Base-by-base conservation (phyloP, 2,797 vertebrate species). In the Orientallactaga sibirica region DNA sequence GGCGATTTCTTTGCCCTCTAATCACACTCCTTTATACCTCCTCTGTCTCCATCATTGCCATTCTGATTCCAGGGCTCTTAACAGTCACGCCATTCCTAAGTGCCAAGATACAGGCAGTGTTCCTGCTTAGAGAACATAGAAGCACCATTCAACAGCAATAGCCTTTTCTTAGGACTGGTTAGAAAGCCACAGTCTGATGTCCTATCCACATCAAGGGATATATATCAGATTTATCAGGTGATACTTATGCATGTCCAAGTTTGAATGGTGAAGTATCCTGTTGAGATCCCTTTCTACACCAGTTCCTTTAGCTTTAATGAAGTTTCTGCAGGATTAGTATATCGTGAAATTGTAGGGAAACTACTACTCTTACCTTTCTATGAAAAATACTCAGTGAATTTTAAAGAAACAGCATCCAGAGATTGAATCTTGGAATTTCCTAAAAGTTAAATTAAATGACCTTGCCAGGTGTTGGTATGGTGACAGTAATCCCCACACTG, bases 331-430 rank as follows among this genome's bases (percentile, higher is more conserved):
- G 37, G 82, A 64, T 7, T n/a, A 58, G 27, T 15, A 15, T 1
- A n/a, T 61, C 16, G 1, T 37, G 71, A 27, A 78, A 70, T 52
- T 8, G 66, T 43, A 14, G 73, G 33, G 74, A 18, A 83, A 86
- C 27, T 55, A 33, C 29, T 37, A 7, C 74, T 12, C 27, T 64
- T 25, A 3, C 43, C 76, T 80, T 82, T 61, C 29, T 75, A 52
- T 85, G 61, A 70, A 67, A 58, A 90, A 33, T 0, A 58, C 25
- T 41, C 18, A 7, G 71, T 82, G 48, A 68, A 66, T 92, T 81
- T 87, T 7, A 71, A 73, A 66, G 5, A 86, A 84, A 82, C 90
- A 64, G 55, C 7, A 16, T 86, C 64, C 66, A 91, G 68, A 85
- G 58, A 43, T 1, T 24, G 41, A 77, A 66, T 37, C 74, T 43